A percentile compares a stretch with the other conserved stretches of the same genome.
Conservation (phyloP, 2,888 invertebrate species). For the Volucella inflata region DNA sequence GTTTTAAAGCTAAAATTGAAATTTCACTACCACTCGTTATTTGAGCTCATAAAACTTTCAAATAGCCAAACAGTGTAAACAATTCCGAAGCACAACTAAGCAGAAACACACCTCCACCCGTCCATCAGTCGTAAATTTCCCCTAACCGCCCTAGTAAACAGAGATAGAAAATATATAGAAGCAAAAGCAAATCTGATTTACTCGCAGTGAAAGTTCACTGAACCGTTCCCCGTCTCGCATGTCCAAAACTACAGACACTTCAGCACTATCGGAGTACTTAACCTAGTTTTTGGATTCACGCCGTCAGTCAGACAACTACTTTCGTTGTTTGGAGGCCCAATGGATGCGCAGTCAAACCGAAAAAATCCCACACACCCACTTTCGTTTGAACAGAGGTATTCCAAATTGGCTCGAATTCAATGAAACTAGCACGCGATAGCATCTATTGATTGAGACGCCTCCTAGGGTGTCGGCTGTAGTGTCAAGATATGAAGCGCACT, state of each 20-base stretch:
- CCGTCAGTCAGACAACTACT: slow-evolving; percentile 32
- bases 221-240: slow-evolving; percentile 18
- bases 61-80: background rate
- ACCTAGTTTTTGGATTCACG: slow-evolving; percentile 39
- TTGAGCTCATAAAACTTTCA: slow-evolving; percentile 17
- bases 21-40: background rate
- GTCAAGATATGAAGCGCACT: slow-evolving; percentile 44
- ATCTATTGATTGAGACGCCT: slow-evolving; percentile 40
- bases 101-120: background rate
- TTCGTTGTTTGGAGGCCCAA: slow-evolving; percentile 38
- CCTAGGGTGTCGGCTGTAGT: slow-evolving; percentile 6
- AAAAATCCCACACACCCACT: slow-evolving; percentile 37
- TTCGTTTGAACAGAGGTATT: slow-evolving; percentile 1
- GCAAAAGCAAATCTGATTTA: too few relatives aligned
- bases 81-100: background rate
- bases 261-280: slow-evolving; percentile 39
- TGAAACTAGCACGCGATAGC: slow-evolving; percentile 66
- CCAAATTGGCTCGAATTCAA: slow-evolving; percentile 69
- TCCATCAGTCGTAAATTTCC: slow-evolving; percentile 2
- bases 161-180: too few relatives aligned
- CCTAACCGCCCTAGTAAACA: background rate
- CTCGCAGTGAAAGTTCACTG: slow-evolving; percentile 15
- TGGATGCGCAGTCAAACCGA: background rate
- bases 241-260: slow-evolving; percentile 22
- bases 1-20: background rate